phyloP scores from a whole-genome alignment of 2,113 vertebrate species.

The Triplophysa tibetana region DNA sequence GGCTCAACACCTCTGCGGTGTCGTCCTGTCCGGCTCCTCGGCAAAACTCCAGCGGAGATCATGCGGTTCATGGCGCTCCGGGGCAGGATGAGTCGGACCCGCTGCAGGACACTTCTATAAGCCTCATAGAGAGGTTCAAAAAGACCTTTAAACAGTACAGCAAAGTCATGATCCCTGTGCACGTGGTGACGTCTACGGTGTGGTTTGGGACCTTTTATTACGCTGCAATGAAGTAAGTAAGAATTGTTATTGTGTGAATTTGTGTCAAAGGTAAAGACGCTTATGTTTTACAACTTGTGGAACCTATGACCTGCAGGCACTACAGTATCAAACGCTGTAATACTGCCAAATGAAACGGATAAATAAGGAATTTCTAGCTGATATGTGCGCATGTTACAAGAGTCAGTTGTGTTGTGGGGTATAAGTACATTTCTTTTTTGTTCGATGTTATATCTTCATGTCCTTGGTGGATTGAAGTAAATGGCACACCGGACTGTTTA shows the following conservation, averaged over 20 bases:
- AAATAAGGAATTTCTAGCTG: background rate
- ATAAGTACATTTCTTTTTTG: conserved; percentile 22
- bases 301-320: too few species aligned
- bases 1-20: conserved; percentile 67
- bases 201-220: conserved; percentile 98
- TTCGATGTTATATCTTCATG: background rate
- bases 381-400: background rate
- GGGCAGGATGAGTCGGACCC: conserved; percentile 80
- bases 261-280: background rate
- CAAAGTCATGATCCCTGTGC: conserved; percentile 95
- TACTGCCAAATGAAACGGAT: background rate
- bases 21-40: conserved; percentile 57
- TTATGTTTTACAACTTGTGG: too few species aligned
- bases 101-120: conserved; percentile 89
- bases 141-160: conserved; percentile 95
- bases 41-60: conserved; percentile 41
- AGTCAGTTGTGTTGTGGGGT: background rate
- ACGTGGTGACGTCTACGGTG: conserved; percentile 87
- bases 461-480: conserved; percentile 8
- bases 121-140: conserved; percentile 91
- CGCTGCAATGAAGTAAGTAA: conserved; percentile 91
- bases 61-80: conserved; percentile 7
- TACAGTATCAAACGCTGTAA: too few species aligned
- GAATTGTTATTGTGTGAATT: background rate
- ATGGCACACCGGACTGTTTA: conserved; percentile 36